Conservation (phyloP, 2,888 invertebrate genomes). For the Strigamia maritima region DNA sequence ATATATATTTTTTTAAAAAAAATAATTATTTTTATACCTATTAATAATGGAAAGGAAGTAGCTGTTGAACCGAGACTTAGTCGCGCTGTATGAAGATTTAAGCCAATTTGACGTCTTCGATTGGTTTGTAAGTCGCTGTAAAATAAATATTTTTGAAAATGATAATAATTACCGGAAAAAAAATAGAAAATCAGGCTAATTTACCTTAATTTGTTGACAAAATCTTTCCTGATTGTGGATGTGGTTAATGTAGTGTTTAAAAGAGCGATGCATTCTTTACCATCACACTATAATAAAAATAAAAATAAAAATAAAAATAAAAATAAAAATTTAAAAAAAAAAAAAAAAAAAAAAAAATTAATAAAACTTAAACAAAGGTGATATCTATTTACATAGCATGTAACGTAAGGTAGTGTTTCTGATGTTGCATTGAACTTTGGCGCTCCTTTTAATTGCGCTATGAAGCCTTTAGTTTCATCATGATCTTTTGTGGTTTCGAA, state of each 20-base stretch:
- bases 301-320: background rate
- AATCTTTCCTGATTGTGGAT: slow-evolving; percentile 13
- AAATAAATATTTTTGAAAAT: background rate
- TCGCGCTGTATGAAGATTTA: background rate
- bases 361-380: no score
- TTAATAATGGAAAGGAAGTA: background rate
- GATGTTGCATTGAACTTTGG: background rate
- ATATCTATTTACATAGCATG: background rate
- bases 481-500: background rate
- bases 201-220: slow-evolving; percentile 31
- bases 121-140: background rate
- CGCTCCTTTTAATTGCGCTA: background rate
- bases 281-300: background rate
- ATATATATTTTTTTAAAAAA: background rate
- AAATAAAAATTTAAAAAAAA: background rate
- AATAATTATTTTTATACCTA: background rate
- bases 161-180: no score
- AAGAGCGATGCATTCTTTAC: background rate
- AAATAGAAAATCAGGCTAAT: background rate
- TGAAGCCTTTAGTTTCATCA: background rate
- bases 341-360: background rate
- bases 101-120: background rate
- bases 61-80: background rate
- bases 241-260: background rate
- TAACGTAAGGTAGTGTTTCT: background rate